Evolutionary conservation across 2,888 invertebrate genomes (phyloP).

Genomic region (Mactromeris polynyma): DNA sequence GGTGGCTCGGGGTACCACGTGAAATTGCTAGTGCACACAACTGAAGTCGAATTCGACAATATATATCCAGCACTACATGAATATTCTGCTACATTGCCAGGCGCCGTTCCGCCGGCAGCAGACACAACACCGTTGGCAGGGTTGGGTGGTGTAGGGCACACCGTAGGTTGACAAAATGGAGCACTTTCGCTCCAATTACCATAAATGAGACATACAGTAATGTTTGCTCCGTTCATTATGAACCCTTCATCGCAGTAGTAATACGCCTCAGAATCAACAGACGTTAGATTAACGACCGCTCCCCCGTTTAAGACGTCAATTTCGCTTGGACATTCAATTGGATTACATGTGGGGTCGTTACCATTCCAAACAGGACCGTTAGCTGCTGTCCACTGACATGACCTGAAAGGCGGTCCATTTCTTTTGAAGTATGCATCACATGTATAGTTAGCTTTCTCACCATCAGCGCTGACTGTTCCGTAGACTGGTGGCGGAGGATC

Average conservation of each 20-base stretch:
- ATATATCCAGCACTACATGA: not conserved
- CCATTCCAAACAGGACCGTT: not conserved
- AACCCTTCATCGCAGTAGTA: not conserved
- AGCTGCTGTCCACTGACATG: not conserved
- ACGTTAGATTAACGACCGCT: not conserved
- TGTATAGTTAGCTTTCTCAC: not conserved
- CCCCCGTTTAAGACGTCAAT: not conserved
- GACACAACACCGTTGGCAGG: not conserved
- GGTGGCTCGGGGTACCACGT: not conserved
- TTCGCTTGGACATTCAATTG: not conserved
- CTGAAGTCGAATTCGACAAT: not conserved
- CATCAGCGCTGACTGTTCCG: not conserved
- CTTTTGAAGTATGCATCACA: not conserved
- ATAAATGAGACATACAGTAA: not conserved
- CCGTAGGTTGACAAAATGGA: not conserved
- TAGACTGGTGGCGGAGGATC: not conserved
- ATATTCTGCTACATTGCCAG: not conserved
- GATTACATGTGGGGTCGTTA: not conserved
- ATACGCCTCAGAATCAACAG: not conserved
- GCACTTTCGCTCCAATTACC: not conserved
- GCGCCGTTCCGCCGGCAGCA: not conserved
- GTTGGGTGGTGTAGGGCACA: not conserved
- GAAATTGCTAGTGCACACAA: not conserved
- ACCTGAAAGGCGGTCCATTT: not conserved
- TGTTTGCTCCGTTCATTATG: not conserved